Evolutionary conservation across 2,113 vertebrate species (phyloP), one percentile per base, ranked within the genome.

Genomic region (Fregetta grallaria): DNA sequence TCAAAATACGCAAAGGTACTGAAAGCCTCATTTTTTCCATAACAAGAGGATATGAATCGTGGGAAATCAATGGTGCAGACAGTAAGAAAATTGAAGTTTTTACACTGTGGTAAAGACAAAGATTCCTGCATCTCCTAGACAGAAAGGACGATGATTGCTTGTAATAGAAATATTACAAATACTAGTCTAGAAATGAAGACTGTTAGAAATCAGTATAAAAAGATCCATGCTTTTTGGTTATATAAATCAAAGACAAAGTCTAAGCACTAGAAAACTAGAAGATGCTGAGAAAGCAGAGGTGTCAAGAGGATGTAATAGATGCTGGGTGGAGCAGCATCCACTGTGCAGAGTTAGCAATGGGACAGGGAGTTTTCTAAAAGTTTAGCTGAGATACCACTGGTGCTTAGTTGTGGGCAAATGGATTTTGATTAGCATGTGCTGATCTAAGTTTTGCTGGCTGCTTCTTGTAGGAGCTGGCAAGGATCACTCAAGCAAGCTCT

Each of bases 41-140:
- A 91, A 92, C 76, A 52, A 65, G 56, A 91, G 49, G 27, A 81
- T 59, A 75, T 89, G 70, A 96, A 96, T 89, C 11, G 6, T 89
- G 80, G 87, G 49, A 89, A 92, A 95, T 92, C 93, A 92, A 27
- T 87, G 70, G 40, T 94, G 84, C 91, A 91, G 68, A 81, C 65
- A 92, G 50, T 74, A 91, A 95, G 94, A 85, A 96, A 96, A 95
- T 34, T 71, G 65, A 95, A 89, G 59, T 17, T 78, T 91, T 94
- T 82, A 40, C 80, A 78, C 52, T 67, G 42, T 78, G 56, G 40
- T 71, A 71, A 85, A 85, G 78, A 86, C 75, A 96, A 93, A 93
- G 73, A 74, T 71, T 89, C 61, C 49, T 90, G 22, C 29, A 45
- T 78, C n/a, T 92, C 74, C 74, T 79, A 67, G n/a, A 82, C 32